phyloP scores from a whole-genome alignment of 2,113 vertebrate species.

The Addax nasomaculatus region DNA sequence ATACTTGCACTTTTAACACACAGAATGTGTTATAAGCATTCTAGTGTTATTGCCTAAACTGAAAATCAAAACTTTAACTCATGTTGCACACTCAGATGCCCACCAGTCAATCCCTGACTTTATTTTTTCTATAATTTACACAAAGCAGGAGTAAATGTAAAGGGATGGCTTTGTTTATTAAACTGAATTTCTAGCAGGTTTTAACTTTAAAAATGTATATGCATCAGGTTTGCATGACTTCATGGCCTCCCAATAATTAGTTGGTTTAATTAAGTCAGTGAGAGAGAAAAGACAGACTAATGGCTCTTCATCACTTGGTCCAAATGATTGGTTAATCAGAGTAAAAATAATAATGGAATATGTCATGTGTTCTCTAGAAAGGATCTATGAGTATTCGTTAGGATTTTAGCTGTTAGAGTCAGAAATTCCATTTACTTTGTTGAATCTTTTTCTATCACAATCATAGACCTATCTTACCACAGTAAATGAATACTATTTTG shows the following conservation, averaged over 20 bases:
- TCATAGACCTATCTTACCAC: neutral
- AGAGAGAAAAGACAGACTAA: neutral
- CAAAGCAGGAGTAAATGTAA: neutral
- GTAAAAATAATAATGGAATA: neutral
- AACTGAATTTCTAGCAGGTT: neutral
- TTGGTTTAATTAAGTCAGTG: neutral
- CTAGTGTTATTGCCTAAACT: neutral
- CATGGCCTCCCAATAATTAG: neutral
- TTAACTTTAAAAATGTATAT: neutral
- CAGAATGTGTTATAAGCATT: neutral
- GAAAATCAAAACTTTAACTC: neutral
- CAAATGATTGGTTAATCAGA: neutral
- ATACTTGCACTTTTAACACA: neutral
- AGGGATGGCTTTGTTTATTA: neutral
- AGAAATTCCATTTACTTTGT: neutral
- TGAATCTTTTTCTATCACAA: neutral
- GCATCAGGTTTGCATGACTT: neutral
- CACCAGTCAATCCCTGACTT: neutral
- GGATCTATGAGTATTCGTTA: neutral
- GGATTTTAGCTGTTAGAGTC: neutral
- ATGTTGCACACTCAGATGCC: neutral
- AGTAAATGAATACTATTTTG: neutral
- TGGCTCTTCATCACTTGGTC: neutral
- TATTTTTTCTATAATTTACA: slow-evolving; percentile 10
- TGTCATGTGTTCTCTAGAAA: neutral